A percentile compares a stretch with the other conserved stretches of the same genome.
Conservation (phyloP, 2,797 vertebrate genomes). For the Platyrinchus mystaceus region DNA sequence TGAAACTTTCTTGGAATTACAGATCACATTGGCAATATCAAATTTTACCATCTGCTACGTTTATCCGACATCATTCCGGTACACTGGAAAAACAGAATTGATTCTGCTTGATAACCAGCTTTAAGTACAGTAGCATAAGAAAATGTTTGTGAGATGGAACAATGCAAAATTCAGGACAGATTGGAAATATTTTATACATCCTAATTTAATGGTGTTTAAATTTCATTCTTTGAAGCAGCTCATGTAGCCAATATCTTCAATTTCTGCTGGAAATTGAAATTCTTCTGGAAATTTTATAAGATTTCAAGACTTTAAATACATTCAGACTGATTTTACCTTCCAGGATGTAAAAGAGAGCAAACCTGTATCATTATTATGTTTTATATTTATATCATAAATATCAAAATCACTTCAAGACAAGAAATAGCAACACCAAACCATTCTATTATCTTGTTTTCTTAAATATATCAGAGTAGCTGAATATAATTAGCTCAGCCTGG, state of each 20-base stretch:
- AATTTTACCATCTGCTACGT: conserved; percentile 3
- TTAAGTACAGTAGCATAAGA: neutral
- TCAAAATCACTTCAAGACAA: neutral
- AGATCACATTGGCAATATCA: neutral
- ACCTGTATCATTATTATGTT: neutral
- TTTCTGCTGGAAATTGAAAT: neutral
- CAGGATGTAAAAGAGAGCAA: neutral
- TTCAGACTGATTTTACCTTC: neutral
- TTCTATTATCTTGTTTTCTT: neutral
- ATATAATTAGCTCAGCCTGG: neutral
- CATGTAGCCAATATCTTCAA: neutral
- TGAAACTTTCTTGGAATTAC: neutral
- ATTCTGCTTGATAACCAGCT: neutral
- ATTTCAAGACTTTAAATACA: neutral
- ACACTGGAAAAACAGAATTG: neutral
- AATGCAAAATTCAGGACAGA: neutral
- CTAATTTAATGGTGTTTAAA: neutral
- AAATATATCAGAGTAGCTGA: neutral
- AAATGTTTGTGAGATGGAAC: neutral
- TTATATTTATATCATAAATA: neutral
- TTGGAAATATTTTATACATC: neutral
- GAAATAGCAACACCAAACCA: neutral
- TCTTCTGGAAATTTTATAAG: neutral
- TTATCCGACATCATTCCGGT: neutral
- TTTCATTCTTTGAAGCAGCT: neutral